phyloP scores from a whole-genome alignment of 2,888 invertebrate genomes.

The Drosophila barbarae region DNA sequence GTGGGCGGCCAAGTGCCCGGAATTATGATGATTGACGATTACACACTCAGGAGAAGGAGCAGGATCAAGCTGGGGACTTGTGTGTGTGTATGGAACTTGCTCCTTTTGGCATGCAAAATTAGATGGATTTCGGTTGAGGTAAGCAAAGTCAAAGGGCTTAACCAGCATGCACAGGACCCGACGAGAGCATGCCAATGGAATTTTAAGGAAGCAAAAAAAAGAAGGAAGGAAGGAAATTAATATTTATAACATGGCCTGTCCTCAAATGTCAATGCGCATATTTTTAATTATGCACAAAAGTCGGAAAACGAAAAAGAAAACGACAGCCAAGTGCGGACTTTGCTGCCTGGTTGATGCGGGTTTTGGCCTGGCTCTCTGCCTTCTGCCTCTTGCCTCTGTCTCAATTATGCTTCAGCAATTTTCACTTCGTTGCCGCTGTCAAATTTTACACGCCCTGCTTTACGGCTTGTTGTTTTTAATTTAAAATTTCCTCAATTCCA shows the following conservation, averaged over 20 bases:
- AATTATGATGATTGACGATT: slow-evolving; percentile 74
- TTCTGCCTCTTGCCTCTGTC: slow-evolving; percentile 20
- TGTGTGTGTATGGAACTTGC: neutral
- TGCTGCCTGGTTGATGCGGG: slow-evolving; percentile 11
- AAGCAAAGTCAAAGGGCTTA: slow-evolving; percentile 64
- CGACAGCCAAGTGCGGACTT: slow-evolving; percentile 15
- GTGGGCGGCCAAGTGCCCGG: slow-evolving; percentile 52
- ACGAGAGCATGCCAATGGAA: slow-evolving; percentile 41
- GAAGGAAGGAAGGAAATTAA: slow-evolving; percentile 48
- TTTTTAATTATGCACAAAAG: slow-evolving; percentile 68
- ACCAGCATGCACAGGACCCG: slow-evolving; percentile 14
- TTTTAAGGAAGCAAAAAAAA: slow-evolving; percentile 49
- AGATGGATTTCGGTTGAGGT: slow-evolving; percentile 63
- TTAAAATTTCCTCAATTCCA: slow-evolving; percentile 40
- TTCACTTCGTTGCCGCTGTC: slow-evolving; percentile 68
- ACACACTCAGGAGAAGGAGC: slow-evolving; percentile 12
- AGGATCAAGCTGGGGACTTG: slow-evolving; percentile 1
- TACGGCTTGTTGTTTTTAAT: slow-evolving; percentile 45
- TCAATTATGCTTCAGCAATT: slow-evolving; percentile 67
- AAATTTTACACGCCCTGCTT: slow-evolving; percentile 60
- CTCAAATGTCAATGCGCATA: slow-evolving; percentile 69
- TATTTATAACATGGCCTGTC: slow-evolving; percentile 64
- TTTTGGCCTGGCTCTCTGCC: neutral
- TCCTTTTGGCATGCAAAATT: slow-evolving; percentile 60
- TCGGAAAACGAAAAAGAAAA: slow-evolving; percentile 24